phyloP scores from a whole-genome alignment of 2,888 invertebrate genomes.

The Lampropteryx suffumata region DNA sequence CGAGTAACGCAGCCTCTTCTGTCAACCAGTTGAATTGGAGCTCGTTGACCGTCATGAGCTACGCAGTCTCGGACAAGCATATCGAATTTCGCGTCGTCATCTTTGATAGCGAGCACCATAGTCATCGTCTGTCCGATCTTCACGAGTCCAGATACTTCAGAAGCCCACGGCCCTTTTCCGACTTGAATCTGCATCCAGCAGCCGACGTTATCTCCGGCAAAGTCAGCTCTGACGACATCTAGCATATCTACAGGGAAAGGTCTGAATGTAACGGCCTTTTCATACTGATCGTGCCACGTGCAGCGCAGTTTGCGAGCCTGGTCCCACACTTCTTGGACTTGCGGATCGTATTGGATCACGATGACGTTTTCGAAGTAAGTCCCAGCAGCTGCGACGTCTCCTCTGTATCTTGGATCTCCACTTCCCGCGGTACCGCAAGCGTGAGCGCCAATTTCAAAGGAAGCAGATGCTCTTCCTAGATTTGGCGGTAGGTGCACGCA shows the following conservation, averaged over 20 bases:
- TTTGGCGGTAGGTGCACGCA: slow-evolving; percentile 96
- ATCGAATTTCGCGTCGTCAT: slow-evolving; percentile 97
- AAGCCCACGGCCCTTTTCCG: slow-evolving; percentile 97
- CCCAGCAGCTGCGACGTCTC: slow-evolving; percentile 93
- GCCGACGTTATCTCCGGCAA: slow-evolving; percentile 97
- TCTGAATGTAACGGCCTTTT: slow-evolving; percentile 96
- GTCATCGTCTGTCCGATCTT: slow-evolving; percentile 99
- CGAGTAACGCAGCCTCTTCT: slow-evolving; percentile 95
- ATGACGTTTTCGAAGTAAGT: slow-evolving; percentile 97
- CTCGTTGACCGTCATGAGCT: slow-evolving; percentile 96
- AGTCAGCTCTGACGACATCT: slow-evolving; percentile 96
- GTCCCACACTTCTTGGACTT: slow-evolving; percentile 98
- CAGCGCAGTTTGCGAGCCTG: slow-evolving; percentile 95
- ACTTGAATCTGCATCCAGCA: slow-evolving; percentile 99
- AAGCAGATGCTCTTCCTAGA: slow-evolving; percentile 91
- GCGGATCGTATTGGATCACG: slow-evolving; percentile 95
- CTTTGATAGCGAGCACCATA: slow-evolving; percentile 97
- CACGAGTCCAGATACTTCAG: slow-evolving; percentile 95
- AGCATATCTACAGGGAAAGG: slow-evolving; percentile 98
- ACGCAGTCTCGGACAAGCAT: slow-evolving; percentile 97
- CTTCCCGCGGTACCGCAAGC: slow-evolving; percentile 96
- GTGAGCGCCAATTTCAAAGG: slow-evolving; percentile 95
- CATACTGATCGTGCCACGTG: slow-evolving; percentile 98
- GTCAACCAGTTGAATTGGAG: slow-evolving; percentile 96
- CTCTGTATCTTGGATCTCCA: slow-evolving; percentile 95